A percentile compares a stretch with the other conserved stretches of the same genome.
Conservation (phyloP, 2,888 invertebrate genomes). For the Boloria selene region DNA sequence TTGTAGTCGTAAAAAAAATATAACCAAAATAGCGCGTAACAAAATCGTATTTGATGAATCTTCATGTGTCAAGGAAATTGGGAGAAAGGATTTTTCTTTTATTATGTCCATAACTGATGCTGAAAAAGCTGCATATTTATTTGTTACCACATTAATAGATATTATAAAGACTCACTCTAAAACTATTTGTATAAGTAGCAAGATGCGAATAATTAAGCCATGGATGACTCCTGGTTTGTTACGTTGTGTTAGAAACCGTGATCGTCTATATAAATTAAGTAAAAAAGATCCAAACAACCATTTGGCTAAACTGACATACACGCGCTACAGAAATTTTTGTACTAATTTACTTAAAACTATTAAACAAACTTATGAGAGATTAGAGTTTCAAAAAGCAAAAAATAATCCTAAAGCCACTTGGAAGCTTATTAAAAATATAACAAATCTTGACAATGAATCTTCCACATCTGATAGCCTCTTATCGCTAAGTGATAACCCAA, state of each 20-base stretch:
- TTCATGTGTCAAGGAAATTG: too few species aligned
- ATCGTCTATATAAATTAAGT: constrained; percentile 17
- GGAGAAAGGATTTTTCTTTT: too few species aligned
- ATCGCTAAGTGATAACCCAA: not conserved
- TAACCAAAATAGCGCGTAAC: too few species aligned
- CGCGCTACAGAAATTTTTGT: constrained; percentile 27
- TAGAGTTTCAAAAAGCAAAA: constrained; percentile 17
- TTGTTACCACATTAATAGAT: too few species aligned
- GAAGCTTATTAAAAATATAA: constrained; percentile 23
- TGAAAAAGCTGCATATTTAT: too few species aligned
- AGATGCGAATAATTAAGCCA: constrained; percentile 25
- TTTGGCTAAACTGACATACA: not conserved
- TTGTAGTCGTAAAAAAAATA: too few species aligned
- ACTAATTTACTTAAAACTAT: constrained; percentile 27
- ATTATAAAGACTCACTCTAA: too few species aligned
- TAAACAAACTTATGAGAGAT: constrained; percentile 24
- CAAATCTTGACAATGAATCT: not conserved
- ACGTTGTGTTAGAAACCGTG: constrained; percentile 23
- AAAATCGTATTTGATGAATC: too few species aligned
- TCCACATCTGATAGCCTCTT: not conserved
- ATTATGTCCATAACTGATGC: too few species aligned
- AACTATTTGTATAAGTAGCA: too few species aligned
- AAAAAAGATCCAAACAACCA: constrained; percentile 23
- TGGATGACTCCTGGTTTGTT: constrained; percentile 13
- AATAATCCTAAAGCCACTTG: constrained; percentile 18